phyloP scores from a whole-genome alignment of 1,140 invertebrate species.

The Lucilia sericata region DNA sequence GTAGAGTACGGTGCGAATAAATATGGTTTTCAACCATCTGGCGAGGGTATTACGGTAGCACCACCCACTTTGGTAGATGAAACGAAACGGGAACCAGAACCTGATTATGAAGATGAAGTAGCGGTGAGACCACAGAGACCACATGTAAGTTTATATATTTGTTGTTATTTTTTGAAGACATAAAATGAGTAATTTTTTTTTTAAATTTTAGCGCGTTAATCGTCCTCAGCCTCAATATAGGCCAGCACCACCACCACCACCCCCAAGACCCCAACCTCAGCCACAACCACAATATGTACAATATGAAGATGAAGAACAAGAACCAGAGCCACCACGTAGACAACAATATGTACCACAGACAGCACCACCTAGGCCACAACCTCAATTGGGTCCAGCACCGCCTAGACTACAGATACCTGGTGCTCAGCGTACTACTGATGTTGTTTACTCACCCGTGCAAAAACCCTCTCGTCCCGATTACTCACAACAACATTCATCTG shows the following conservation, averaged over 20 bases:
- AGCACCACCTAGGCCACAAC: constrained; percentile 47
- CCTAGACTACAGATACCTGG: constrained; percentile 66
- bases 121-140: constrained; percentile 62
- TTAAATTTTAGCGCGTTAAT: constrained; percentile 51
- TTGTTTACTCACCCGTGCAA: constrained; percentile 63
- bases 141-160: constrained; percentile 57
- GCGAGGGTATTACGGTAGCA: constrained; percentile 87
- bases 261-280: constrained; percentile 61
- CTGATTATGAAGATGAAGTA: constrained; percentile 70
- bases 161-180: too few species aligned
- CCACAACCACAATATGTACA: constrained; percentile 66
- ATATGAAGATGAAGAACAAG: constrained; percentile 60
- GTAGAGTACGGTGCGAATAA: constrained; percentile 91
- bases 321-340: constrained; percentile 59
- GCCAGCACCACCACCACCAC: constrained; percentile 56
- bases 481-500: constrained; percentile 54
- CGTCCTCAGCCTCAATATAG: constrained; percentile 57
- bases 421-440: constrained; percentile 63
- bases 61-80: constrained; percentile 84
- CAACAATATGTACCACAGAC: constrained; percentile 60
- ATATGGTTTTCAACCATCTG: constrained; percentile 86
- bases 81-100: constrained; percentile 69
- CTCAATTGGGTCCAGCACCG: constrained; percentile 60
- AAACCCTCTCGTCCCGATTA: constrained; percentile 63
- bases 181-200: too few species aligned